Evolutionary conservation across 2,797 vertebrate species (phyloP).

Genomic region (Girardinus metallicus): DNA sequence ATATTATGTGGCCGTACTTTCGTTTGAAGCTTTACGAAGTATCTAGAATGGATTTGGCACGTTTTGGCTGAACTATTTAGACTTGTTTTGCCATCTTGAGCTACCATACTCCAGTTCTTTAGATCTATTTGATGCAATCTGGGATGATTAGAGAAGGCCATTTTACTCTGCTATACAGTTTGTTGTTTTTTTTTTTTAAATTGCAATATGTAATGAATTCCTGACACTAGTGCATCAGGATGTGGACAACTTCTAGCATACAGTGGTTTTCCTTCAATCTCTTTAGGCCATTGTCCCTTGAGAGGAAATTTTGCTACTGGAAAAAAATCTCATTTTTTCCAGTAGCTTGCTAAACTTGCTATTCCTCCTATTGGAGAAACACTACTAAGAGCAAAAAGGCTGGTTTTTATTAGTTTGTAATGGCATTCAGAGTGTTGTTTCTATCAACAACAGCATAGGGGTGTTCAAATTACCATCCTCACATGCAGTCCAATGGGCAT

Average conservation of each 20-base stretch:
- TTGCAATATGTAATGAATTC: not conserved
- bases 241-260: not conserved
- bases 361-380: not conserved
- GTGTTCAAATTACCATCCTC: not conserved
- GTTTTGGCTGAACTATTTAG: not conserved
- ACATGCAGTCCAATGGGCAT: not conserved
- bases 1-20: not conserved
- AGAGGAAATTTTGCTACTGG: not conserved
- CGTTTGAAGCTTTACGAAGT: not conserved
- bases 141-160: not conserved
- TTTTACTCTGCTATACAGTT: not conserved
- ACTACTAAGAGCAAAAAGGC: not conserved
- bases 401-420: not conserved
- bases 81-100: not conserved
- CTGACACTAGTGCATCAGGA: not conserved
- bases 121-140: not conserved
- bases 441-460: not conserved
- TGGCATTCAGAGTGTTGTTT: not conserved
- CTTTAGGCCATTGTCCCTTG: not conserved
- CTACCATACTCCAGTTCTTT: not conserved
- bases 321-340: too few species aligned
- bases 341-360: not conserved
- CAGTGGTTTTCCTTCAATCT: not conserved
- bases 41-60: not conserved
- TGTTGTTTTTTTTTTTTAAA: too few species aligned